A percentile compares a stretch with the other conserved stretches of the same genome.
These are phyloP conservation scores for Mycetomoellerius zeteki DNA, from an alignment of 1,140 invertebrate genomes.

Conservation along the genomic window DNA sequence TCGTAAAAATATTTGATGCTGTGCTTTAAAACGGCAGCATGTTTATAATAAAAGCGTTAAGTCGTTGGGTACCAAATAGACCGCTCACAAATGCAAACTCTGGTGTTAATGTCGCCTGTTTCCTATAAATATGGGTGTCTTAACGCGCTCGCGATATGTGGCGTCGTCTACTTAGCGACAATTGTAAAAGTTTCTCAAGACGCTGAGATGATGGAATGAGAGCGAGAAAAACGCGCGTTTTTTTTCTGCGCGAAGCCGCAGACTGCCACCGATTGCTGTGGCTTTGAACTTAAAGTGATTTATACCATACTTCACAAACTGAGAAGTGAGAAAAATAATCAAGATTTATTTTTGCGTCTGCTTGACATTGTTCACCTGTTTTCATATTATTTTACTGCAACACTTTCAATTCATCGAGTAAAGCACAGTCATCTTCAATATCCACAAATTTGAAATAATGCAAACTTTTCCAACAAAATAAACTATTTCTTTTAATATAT, in stretches of 20 bases:
- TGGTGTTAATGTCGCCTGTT: constrained; percentile 49
- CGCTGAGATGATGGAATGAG: constrained; percentile 10
- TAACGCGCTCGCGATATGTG: neutral
- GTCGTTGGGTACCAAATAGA: constrained; percentile 56
- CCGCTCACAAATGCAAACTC: constrained; percentile 61
- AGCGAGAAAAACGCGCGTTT: neutral
- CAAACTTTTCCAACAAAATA: neutral
- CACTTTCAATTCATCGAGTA: neutral
- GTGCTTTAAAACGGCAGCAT: constrained; percentile 62
- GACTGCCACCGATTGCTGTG: constrained; percentile 23
- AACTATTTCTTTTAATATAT: neutral
- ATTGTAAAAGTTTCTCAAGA: constrained; percentile 17
- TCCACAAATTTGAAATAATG: neutral
- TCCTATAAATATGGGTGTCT: constrained; percentile 23
- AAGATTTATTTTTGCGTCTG: constrained; percentile 38
- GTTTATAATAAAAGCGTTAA: constrained; percentile 64
- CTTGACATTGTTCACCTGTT: constrained; percentile 53
- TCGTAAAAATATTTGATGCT: constrained; percentile 74
- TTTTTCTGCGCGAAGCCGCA: neutral
- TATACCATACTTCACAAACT: constrained; percentile 25
- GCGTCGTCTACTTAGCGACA: constrained; percentile 17
- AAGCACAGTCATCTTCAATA: neutral
- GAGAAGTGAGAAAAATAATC: constrained; percentile 22
- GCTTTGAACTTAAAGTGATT: constrained; percentile 45
- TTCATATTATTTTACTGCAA: constrained; percentile 21